phyloP scores from a whole-genome alignment of 2,888 invertebrate species.

The Thecophora atra region DNA sequence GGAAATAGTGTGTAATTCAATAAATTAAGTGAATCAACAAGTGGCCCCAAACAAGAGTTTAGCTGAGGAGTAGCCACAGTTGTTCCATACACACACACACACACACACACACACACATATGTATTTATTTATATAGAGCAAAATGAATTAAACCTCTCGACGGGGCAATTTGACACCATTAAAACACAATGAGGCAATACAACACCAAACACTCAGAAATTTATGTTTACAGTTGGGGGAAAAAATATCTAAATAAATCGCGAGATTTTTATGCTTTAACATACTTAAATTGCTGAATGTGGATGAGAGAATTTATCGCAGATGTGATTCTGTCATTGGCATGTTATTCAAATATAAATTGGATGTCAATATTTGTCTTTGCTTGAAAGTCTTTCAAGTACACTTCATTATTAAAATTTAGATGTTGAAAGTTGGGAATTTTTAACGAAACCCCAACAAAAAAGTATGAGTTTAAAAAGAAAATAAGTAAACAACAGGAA shows the following conservation, averaged over 20 bases:
- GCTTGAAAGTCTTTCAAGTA: too few relatives aligned
- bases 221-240: not conserved
- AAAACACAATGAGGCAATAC: not conserved
- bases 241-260: not conserved
- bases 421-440: too few relatives aligned
- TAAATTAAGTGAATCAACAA: not conserved
- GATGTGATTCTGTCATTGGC: too few relatives aligned
- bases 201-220: not conserved
- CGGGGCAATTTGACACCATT: conserved; percentile 15
- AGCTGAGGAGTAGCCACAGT: not conserved
- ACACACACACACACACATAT: not conserved
- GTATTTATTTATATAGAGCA: not conserved
- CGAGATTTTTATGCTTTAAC: too few relatives aligned
- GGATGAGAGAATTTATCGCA: too few relatives aligned
- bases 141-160: conserved; percentile 6
- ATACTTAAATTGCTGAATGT: too few relatives aligned
- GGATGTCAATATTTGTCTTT: too few relatives aligned
- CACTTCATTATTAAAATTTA: too few relatives aligned
- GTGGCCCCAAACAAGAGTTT: not conserved
- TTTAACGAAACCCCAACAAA: too few relatives aligned
- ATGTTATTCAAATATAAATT: too few relatives aligned
- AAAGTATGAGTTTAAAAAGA: not conserved
- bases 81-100: too few relatives aligned
- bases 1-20: conserved; percentile 7
- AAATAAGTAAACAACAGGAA: not conserved